Base-by-base conservation (phyloP, 1,140 invertebrate genomes). In the Bombus terrestris region DNA sequence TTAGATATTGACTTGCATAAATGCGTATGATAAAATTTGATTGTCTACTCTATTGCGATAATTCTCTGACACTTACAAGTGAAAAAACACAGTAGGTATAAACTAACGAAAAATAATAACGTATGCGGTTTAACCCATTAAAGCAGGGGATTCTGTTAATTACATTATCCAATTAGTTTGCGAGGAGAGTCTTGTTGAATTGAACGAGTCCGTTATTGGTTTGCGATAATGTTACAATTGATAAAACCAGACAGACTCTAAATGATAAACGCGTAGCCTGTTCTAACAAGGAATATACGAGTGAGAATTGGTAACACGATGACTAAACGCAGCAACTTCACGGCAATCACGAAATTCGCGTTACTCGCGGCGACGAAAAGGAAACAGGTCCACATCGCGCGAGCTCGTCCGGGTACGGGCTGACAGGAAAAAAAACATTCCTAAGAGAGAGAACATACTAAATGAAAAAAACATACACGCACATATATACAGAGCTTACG, bases 161-260 rank as follows among this genome's bases (percentile, higher is more conserved):
- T 87, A 82, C 47, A 91, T 89, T 91, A 91, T 72, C 82, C 86
- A 89, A 91, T 91, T 91, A 91, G 81, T 85, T 66, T 41, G 71
- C 32, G 66, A 69, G 79, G 68, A 28, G 12, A 80, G 32, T 80
- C 32, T 78, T 57, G 43, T 35, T 53, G 66, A 73, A 81, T 37
- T 35, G 35, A 59, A 28, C 74, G 28, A 35, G 59, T 76, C 39
- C 57, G 47, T 74, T 53, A 79, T 84, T 75, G 77, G 39, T 83
- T 83, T 25, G 39, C 25, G 69, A 87, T 87, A 85, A 85, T 62
- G 47, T 83, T 81, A 73, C 39, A 28, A 72, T 41, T 83, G 78
- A 88, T 83, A 62, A 79, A 78, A 83, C 57, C 28, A 12, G 72
- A 73, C 57, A 43, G 43, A 57, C 76, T 57, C 76, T n/a, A 47